Evolutionary conservation across 2,888 invertebrate genomes (phyloP).

Genomic region (Pachliopta kotzebuea): DNA sequence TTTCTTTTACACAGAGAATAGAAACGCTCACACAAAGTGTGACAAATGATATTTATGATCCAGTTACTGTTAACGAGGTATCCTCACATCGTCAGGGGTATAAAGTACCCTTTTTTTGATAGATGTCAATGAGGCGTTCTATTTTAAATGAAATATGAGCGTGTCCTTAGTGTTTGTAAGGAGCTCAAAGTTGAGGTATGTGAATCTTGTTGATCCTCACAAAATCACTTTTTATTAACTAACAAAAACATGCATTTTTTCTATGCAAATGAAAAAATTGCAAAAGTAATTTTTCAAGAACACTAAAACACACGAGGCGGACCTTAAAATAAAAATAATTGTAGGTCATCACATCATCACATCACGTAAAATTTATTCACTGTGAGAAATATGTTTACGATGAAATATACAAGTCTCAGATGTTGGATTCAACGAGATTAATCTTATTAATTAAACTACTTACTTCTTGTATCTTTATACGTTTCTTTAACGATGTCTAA

Average conservation of each 20-base stretch:
- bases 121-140: neutral
- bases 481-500: conserved; percentile 90
- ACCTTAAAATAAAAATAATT: neutral
- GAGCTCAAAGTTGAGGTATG: neutral
- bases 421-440: neutral
- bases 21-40: neutral
- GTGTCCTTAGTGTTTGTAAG: too few species aligned
- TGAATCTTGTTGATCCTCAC: neutral
- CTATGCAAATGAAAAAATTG: too few species aligned
- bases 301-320: too few species aligned
- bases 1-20: neutral
- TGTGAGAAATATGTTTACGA: neutral
- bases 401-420: neutral
- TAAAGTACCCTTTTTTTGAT: neutral
- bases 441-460: conserved; percentile 54
- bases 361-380: neutral
- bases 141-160: neutral
- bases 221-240: too few species aligned
- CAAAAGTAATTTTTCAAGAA: too few species aligned
- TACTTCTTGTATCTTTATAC: conserved; percentile 92
- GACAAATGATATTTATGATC: neutral
- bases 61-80: neutral
- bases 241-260: too few species aligned
- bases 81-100: neutral
- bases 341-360: conserved; percentile 2